These are phyloP conservation scores for Lates japonicus DNA, from an alignment of 2,797 vertebrate genomes.

Conservation along the genomic window DNA sequence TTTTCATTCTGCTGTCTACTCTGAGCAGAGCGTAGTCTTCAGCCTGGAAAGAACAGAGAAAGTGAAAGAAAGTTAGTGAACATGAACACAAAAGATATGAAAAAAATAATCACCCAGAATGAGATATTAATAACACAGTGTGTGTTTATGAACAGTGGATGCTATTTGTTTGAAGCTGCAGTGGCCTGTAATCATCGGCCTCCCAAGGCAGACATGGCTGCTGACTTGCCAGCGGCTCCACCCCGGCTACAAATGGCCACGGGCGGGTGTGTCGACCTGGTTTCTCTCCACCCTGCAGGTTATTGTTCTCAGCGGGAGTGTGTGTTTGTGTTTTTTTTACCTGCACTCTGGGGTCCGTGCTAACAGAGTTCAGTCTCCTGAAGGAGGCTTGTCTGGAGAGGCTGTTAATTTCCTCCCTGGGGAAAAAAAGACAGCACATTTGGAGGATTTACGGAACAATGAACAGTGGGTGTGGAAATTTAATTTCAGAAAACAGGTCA, in stretches of 20 bases:
- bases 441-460: conserved; percentile 12
- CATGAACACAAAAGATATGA: not conserved
- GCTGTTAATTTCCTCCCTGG: conserved; percentile 84
- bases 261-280: conserved; percentile 34
- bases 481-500: conserved; percentile 24
- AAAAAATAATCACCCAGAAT: not conserved
- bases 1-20: conserved; percentile 74
- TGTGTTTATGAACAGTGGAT: not conserved
- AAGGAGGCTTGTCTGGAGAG: conserved; percentile 86
- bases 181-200: conserved; percentile 63
- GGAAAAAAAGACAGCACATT: conserved; percentile 17
- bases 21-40: conserved; percentile 77
- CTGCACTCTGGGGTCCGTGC: conserved; percentile 82
- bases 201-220: conserved; percentile 27
- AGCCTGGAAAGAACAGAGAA: conserved; percentile 54
- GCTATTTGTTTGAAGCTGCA: conserved; percentile 42
- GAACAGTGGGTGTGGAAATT: conserved; percentile 9
- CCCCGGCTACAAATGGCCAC: not conserved
- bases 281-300: conserved; percentile 28
- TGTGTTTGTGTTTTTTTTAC: conserved; percentile 61
- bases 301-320: conserved; percentile 40
- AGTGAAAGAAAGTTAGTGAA: conserved; percentile 1
- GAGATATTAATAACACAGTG: not conserved
- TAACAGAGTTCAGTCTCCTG: conserved; percentile 86
- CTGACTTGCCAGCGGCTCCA: conserved; percentile 37